Conservation (phyloP, 1,140 invertebrate species). For the Varroa destructor region DNA sequence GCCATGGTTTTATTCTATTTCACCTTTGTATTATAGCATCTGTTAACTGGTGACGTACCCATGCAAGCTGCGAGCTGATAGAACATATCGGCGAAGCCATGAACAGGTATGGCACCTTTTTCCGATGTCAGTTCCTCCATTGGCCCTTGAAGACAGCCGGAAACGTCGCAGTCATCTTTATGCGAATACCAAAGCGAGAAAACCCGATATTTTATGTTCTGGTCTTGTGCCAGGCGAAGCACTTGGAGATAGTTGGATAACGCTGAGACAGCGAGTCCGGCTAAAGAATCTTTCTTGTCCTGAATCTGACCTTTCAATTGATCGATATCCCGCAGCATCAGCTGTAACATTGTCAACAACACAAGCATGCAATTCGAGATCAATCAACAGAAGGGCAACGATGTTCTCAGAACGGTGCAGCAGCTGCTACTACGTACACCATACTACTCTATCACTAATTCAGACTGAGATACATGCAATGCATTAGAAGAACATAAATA, state of each 20-base stretch:
- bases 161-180: slow-evolving; percentile 11
- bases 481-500: too few species aligned
- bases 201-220: slow-evolving; percentile 9
- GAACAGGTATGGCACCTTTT: slow-evolving; percentile 1
- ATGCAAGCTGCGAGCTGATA: slow-evolving; percentile 21
- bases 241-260: slow-evolving; percentile 7
- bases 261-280: not conserved
- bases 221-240: slow-evolving; percentile 4
- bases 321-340: slow-evolving; percentile 25
- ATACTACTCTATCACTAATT: too few species aligned
- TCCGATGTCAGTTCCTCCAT: slow-evolving; percentile 17
- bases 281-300: slow-evolving; percentile 4
- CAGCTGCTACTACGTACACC: too few species aligned
- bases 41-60: not conserved
- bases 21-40: too few species aligned
- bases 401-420: not conserved
- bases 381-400: not conserved
- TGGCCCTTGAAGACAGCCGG: not conserved
- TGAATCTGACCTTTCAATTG: slow-evolving; percentile 15
- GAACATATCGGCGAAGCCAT: slow-evolving; percentile 26
- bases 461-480: too few species aligned
- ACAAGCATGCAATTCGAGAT: not conserved
- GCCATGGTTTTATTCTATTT: too few species aligned
- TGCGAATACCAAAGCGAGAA: slow-evolving; percentile 25
- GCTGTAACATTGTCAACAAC: not conserved